Percentiles rank a stretch among this genome's conserved stretches.
These are phyloP conservation scores for Myiotriccus ornatus DNA, from an alignment of 2,797 vertebrate species.

Conservation along the genomic window DNA sequence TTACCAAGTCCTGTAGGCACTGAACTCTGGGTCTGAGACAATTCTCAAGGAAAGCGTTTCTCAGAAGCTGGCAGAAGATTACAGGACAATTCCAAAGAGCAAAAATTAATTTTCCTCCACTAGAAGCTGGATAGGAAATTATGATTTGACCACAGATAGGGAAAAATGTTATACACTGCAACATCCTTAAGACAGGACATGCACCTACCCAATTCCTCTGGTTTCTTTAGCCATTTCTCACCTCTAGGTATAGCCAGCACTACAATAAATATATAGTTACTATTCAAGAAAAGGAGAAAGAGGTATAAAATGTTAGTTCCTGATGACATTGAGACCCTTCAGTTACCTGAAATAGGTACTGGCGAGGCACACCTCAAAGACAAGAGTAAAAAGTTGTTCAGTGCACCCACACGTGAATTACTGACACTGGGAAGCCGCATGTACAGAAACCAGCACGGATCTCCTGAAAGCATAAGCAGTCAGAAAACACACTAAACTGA, in stretches of 20 bases:
- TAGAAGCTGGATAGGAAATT: background rate
- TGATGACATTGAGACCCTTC: background rate
- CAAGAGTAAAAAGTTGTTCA: background rate
- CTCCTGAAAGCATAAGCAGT: constrained; percentile 39
- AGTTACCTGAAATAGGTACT: background rate
- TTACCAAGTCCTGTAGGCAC: background rate
- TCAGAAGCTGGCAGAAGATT: background rate
- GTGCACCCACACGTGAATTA: background rate
- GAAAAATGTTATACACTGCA: background rate
- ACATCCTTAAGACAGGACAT: background rate
- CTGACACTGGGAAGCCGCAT: background rate
- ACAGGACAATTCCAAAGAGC: background rate
- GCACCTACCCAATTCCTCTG: background rate
- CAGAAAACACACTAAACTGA: constrained; percentile 60
- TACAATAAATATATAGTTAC: background rate
- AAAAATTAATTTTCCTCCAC: background rate
- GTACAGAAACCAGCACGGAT: background rate
- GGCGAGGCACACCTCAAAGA: background rate
- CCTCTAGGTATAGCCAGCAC: background rate
- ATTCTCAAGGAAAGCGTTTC: background rate
- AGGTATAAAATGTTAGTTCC: background rate
- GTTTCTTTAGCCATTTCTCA: background rate
- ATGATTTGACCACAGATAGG: background rate
- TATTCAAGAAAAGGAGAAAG: constrained; percentile 11
- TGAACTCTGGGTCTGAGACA: background rate